Evolutionary conservation across 2,797 vertebrate species (phyloP).

Genomic region (Chiloscyllium punctatum): DNA sequence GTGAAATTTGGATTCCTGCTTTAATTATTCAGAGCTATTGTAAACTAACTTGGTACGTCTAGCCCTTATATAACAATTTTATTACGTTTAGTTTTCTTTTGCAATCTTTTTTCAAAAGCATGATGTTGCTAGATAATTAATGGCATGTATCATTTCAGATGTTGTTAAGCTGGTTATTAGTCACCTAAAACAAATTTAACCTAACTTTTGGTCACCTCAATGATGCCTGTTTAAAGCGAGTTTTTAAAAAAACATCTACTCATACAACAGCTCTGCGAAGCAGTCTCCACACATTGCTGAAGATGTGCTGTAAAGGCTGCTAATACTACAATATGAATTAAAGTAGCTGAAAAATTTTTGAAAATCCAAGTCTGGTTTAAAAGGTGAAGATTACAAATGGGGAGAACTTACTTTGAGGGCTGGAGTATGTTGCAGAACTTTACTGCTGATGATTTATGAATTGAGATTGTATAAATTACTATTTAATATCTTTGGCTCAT

Average conservation of each 20-base stretch:
- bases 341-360: not conserved
- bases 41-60: not conserved
- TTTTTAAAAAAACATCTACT: not conserved
- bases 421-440: not conserved
- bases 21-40: not conserved
- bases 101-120: not conserved
- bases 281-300: not conserved
- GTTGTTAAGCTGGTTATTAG: no score
- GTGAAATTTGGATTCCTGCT: not conserved
- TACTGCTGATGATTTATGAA: not conserved
- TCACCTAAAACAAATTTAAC: not conserved
- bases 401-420: not conserved
- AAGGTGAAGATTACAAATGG: not conserved
- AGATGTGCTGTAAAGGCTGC: not conserved
- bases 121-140: not conserved
- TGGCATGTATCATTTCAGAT: no score
- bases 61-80: not conserved
- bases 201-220: not conserved
- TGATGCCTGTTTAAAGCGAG: not conserved
- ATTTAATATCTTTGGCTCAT: not conserved
- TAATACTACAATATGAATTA: not conserved
- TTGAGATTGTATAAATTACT: not conserved
- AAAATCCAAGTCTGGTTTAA: not conserved
- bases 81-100: not conserved
- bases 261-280: not conserved